Base-by-base conservation (phyloP, 2,797 vertebrate genomes). In the Poecile montanus region DNA sequence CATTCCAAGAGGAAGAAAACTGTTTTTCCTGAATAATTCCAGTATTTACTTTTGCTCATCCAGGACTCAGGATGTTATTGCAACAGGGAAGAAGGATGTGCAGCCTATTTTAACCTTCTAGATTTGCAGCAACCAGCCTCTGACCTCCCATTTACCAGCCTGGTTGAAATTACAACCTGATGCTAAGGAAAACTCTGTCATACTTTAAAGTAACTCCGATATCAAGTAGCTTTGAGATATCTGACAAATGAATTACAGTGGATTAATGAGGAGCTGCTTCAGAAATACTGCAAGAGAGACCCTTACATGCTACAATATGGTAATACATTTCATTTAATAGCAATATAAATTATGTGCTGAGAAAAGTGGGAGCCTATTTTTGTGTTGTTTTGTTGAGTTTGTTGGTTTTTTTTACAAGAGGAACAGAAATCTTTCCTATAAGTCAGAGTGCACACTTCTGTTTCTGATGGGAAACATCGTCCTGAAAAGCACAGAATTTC, bases 81-180 rank as follows among this genome's bases (percentile, higher is more conserved):
- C 45, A 91, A 63, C 11, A 47, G 26, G 51, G 82, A 94, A 85
- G 38, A 71, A 88, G 30, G 65, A 66, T 47, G 51, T 57, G 61
- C 50, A 50, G 80, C 76, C 34, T 88, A 73, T 93, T 96, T 96
- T 88, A 95, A 90, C 88, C 89, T 93, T 94, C 87, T 96, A 79
- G 93, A 82, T 94, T 95, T 96, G 80, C 67, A 29, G 88, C 91
- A 96, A 88, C 66, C 74, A 82, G 74, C 87, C 84, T 95, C 94
- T 94, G 92, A 97, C 96, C 96, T 96, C 91, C 83, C 76, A 40
- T 60, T 96, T 97, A 95, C 67, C 72, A 92, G 93, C 93, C 89
- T 84, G 79, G 96, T 83, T 97, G 94, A 97, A 97, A 98, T 98
- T 96, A 97, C 96, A 97, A 96, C 95, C 94, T 95, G 95, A 95